A percentile compares a stretch with the other conserved stretches of the same genome.
phyloP scores from a whole-genome alignment of 2,113 vertebrate species.

The Scartelaos histophorus region DNA sequence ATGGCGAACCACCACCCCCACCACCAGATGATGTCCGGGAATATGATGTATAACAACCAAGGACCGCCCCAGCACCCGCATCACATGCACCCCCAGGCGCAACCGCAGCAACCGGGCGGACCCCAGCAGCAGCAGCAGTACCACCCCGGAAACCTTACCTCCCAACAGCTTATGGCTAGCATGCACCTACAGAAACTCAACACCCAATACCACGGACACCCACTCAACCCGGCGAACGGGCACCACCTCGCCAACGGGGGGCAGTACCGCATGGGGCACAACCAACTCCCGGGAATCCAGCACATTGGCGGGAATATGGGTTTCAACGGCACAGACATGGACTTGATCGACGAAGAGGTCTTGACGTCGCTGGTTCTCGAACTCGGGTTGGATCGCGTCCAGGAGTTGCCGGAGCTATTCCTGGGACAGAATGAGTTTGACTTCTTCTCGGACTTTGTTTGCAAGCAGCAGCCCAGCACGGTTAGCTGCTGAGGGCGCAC shows the following conservation, averaged over 20 bases:
- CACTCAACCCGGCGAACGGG: constrained; percentile 66
- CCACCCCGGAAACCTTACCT: constrained; percentile 78
- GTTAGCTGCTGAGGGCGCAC: constrained; percentile 85
- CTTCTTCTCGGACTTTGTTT: constrained; percentile 94
- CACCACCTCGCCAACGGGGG: constrained; percentile 72
- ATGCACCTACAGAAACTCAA: constrained; percentile 93
- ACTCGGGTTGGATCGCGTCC: constrained; percentile 91
- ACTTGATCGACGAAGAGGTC: constrained; percentile 94
- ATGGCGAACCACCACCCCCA: constrained; percentile 60
- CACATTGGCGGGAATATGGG: constrained; percentile 79
- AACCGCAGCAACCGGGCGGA: constrained; percentile 52
- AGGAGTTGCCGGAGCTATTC: constrained; percentile 94
- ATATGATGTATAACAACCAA: constrained; percentile 70
- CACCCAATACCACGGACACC: constrained; percentile 87
- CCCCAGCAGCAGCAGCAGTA: constrained; percentile 80
- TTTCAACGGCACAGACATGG: constrained; percentile 88
- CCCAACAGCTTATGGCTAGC: constrained; percentile 87
- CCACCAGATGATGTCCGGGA: constrained; percentile 75
- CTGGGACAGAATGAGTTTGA: constrained; percentile 97
- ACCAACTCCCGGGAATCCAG: constrained; percentile 80
- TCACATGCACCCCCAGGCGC: constrained; percentile 63
- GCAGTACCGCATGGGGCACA: constrained; percentile 79
- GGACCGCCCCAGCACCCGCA: constrained; percentile 69
- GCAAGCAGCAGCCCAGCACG: constrained; percentile 90
- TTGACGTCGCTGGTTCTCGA: constrained; percentile 92